Conservation (phyloP, 2,113 vertebrate species). For the Columba janthina region DNA sequence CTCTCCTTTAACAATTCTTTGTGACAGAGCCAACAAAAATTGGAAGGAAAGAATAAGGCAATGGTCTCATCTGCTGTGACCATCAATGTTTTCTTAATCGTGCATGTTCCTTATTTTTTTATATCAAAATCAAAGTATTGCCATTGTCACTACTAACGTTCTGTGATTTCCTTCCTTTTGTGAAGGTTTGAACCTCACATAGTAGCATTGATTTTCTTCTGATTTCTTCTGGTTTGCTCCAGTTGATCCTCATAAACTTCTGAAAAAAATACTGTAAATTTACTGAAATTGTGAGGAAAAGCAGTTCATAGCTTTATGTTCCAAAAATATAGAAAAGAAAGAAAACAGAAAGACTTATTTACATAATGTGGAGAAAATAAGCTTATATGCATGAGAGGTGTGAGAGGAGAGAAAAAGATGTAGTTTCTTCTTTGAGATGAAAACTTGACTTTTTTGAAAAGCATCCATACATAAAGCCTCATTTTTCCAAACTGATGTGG, state of each 20-base stretch:
- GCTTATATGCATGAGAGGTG: background rate
- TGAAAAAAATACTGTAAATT: background rate
- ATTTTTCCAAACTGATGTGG: background rate
- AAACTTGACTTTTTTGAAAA: background rate
- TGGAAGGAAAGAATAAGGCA: background rate
- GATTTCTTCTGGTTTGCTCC: background rate
- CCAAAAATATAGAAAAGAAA: background rate
- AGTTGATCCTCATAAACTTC: background rate
- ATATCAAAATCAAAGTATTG: background rate
- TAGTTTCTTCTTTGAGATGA: background rate
- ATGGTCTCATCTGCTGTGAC: rapidly evolving
- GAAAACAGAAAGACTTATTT: background rate
- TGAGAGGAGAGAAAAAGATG: background rate
- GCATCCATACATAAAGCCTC: background rate
- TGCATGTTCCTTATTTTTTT: background rate
- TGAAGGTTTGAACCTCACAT: background rate
- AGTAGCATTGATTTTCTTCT: background rate
- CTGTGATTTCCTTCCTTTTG: background rate
- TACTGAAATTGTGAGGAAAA: background rate
- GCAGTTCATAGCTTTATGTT: background rate
- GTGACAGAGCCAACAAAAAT: background rate
- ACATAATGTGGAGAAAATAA: background rate
- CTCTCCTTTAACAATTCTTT: background rate
- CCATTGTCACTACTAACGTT: background rate
- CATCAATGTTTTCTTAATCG: background rate